A percentile compares a stretch with the other conserved stretches of the same genome.
These are phyloP conservation scores for Cantharis rustica DNA, from an alignment of 2,888 invertebrate species.

Conservation along the genomic window DNA sequence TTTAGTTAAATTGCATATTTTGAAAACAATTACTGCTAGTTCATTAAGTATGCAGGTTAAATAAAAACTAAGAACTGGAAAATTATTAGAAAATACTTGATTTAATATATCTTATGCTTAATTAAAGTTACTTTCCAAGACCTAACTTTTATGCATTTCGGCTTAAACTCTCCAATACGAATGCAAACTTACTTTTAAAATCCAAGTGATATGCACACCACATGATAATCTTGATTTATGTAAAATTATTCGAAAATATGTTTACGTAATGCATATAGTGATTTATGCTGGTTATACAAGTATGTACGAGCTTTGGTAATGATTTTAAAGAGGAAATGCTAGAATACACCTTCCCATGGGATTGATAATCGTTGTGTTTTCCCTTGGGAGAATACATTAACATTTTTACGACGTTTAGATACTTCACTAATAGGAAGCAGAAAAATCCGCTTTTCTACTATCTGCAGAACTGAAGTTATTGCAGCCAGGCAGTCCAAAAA, in stretches of 20 bases:
- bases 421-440: not conserved
- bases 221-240: constrained; percentile 20
- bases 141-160: not conserved
- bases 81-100: not conserved
- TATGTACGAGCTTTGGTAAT: constrained; percentile 10
- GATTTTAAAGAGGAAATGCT: constrained; percentile 7
- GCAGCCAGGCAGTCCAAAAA: not conserved
- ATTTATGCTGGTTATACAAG: constrained; percentile 13
- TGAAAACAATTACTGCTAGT: not conserved
- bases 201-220: not conserved
- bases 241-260: constrained; percentile 21
- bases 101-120: not conserved
- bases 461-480: not conserved
- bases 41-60: not conserved
- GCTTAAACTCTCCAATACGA: not conserved
- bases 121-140: not conserved
- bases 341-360: constrained; percentile 11
- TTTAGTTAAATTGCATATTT: not conserved
- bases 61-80: not conserved
- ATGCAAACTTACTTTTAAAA: constrained; percentile 2
- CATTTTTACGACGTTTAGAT: not conserved
- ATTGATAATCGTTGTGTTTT: constrained; percentile 11
- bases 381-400: not conserved
- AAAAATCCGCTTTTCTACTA: not conserved
- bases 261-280: constrained; percentile 20